Evolutionary conservation across 2,113 vertebrate genomes (phyloP), one percentile per base, ranked within the genome.

Genomic region (Sebastes fasciatus): DNA sequence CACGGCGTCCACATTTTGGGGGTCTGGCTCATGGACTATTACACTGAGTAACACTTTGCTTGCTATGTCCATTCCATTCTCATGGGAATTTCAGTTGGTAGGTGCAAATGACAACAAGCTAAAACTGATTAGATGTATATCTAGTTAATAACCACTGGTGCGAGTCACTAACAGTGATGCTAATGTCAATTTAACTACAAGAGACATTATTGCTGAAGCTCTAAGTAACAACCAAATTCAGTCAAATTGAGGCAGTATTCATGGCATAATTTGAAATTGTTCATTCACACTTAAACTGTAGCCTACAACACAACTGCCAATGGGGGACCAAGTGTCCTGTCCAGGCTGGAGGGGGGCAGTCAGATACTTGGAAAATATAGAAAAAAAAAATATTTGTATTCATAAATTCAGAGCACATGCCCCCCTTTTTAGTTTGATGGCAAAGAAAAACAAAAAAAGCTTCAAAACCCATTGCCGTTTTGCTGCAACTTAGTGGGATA

Each of bases 401-500:
- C 26, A 34, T 4, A 34, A 34, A 23, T 23, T 23, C 5, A 58
- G 19, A n/a, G 8, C 19, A n/a, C 19, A 57, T n/a, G 19, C 26
- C 26, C 26, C 26, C 26, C 26, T 34, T 34, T 34, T 34, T 34
- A 34, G 26, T 34, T 34, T 34, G 26, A 34, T 34, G 26, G 26
- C 26, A 26, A 26, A 26, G 23, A 2, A 26, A 2, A 26, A 26
- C 2, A 26, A 26, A 26, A 2, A 26, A 26, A 26, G 23, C 23
- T 26, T 26, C 23, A 26, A 26, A 26, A 26, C 23, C 23, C 2
- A 26, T 26, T 26, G 23, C 23, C 23, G 1, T 74, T 49, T 55
- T 61, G 67, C 34, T 43, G 60, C 46, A 76, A 66, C 40, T 71
- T 49, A n/a, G 64, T 48, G 34, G 45, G 82, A 57, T 79, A 49